Base-by-base conservation (phyloP, 2,888 invertebrate species). In the Nomada lathburiana region DNA sequence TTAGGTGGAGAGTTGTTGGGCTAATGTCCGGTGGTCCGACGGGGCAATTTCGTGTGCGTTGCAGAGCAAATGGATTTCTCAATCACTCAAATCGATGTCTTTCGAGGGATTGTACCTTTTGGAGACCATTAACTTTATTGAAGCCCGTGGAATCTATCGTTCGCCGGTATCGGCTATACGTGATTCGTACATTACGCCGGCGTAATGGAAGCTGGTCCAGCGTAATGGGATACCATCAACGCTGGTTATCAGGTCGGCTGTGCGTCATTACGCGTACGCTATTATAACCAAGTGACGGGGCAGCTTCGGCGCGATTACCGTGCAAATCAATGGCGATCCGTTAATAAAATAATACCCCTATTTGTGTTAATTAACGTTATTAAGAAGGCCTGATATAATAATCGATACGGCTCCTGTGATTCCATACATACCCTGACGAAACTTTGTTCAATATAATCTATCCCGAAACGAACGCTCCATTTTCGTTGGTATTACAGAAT, bases 221-320 rank as follows among this genome's bases (percentile, higher is more conserved):
- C 57, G 52, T 82, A 83, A 83, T 69, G 72, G 75, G 83, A 83
- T 83, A 76, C 65, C 68, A 75, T 82, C 83, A 29, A 63, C 64
- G 74, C 60, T 71, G 82, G 71, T 82, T 78, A 83, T 83, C 82
- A 72, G 71, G 63, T 68, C 62, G 50, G 80, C 59, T 62, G 60
- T 57, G 59, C 69, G 69, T 80, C 80, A 74, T 80, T 80, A 80
- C 67, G 73, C 52, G 57, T 64, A 36, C 23, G 47, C 78, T 63
- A 74, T 70, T 82, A 71, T 62, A 70, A 70, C 82, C 29, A 62
- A 70, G 69, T 70, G 74, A 50, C 62, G 20, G 23, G 47, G 42
- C 44, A 18, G 63, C 57, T 26, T 73, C 63, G 36, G 26, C n/a
- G 55, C n/a, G 63, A 67, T 80, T 72, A 80, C 59, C 36, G 42